Evolutionary conservation across 2,113 vertebrate genomes (phyloP), one percentile per base, ranked within the genome.

Genomic region (Phodopus roborovskii): DNA sequence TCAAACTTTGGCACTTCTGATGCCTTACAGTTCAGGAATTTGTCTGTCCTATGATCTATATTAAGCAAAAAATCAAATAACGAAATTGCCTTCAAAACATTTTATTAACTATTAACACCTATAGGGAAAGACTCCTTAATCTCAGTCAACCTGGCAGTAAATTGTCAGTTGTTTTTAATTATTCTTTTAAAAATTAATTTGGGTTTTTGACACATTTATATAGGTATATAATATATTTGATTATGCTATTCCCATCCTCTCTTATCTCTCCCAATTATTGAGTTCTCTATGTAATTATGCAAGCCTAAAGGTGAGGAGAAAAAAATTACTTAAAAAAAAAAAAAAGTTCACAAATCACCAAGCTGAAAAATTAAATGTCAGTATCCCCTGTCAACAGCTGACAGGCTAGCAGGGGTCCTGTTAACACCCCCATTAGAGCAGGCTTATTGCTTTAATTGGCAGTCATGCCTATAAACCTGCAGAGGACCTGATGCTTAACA

Each of bases 371-470:
- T 94, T 95, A 97, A 97, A 91, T 78, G 62, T 75, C 96, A 98
- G 94, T 77, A 94, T 97, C 89, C 70, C 96, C n/a, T 92, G n/a
- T 83, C 73, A 95, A 92, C 95, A 98, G 95, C 96, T 97, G 98
- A 97, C 90, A 97, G 56, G 91, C 60, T 84, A 50, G 91, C 90
- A 94, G 97, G 97, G 92, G 89, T 73, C 95, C 97, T 93, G 96
- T 94, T 96, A 95, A 97, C 94, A 89, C n/a, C 48, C 19, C 22
- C 97, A 93, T 93, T 96, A 97, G 92, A 89, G 96, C 88, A 96
- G 92, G 56, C 87, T 97, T 97, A 98, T 64, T 93, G 96, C 96
- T 94, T 97, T 96, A 97, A 98, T 89, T 96, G 96, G 92, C n/a
- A 98, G 81, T 45, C 97, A 82, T 1, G 42, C 92, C 93, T 86